phyloP scores from a whole-genome alignment of 2,113 vertebrate species.

The Fulmarus glacialis region DNA sequence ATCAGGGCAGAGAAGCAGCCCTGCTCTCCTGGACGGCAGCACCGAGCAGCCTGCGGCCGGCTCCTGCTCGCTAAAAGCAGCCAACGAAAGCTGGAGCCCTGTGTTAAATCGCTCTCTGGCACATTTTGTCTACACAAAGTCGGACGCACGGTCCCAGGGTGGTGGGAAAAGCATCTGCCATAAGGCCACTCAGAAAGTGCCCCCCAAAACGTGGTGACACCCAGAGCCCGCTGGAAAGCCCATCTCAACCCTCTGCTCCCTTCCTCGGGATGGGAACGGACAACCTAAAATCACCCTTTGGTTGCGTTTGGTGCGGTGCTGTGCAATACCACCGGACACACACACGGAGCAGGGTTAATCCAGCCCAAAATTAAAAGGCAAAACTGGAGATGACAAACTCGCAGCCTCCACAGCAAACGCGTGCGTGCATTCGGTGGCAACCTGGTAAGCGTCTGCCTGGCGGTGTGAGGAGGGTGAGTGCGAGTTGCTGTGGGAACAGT shows the following conservation, averaged over 20 bases:
- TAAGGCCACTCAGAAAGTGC: neutral
- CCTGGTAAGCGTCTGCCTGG: neutral
- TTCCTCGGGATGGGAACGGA: neutral
- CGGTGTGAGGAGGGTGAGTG: rapidly evolving
- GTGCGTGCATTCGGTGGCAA: rapidly evolving
- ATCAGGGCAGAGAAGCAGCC: neutral
- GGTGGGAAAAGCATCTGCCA: neutral
- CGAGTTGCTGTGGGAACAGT: slow-evolving; percentile 13
- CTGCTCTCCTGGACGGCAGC: rapidly evolving
- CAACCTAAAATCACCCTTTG: neutral
- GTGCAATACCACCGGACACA: rapidly evolving
- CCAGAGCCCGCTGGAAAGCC: neutral
- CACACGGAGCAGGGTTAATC: neutral
- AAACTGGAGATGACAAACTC: neutral
- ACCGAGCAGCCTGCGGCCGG: rapidly evolving
- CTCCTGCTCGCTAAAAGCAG: neutral
- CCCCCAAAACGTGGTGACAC: neutral
- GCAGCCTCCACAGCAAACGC: rapidly evolving
- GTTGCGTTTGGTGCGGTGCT: rapidly evolving
- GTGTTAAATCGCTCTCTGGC: neutral
- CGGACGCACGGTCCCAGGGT: rapidly evolving
- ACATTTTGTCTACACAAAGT: neutral
- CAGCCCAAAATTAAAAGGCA: neutral
- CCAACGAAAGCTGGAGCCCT: rapidly evolving
- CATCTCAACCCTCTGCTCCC: neutral